Evolutionary conservation across 2,797 vertebrate genomes (phyloP).

Genomic region (Synanceia verrucosa): DNA sequence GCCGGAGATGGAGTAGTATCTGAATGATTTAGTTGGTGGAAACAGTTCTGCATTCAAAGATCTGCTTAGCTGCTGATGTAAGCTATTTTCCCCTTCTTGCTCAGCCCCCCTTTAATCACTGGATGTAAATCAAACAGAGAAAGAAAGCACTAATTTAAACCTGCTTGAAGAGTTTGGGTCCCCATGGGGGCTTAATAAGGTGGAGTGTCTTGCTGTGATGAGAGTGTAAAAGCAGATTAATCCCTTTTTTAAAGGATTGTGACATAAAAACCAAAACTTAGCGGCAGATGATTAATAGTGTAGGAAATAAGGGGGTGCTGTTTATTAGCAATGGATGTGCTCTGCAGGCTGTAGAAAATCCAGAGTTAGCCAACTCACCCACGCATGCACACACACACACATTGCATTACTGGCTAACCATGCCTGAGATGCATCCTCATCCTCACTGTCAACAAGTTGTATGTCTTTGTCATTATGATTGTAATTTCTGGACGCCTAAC

Average conservation of each 20-base stretch:
- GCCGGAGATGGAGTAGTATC: slow-evolving; percentile 35
- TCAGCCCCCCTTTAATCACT: slow-evolving; percentile 59
- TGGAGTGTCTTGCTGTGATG: slow-evolving; percentile 65
- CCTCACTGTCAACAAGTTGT: slow-evolving; percentile 56
- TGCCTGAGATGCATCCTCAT: slow-evolving; percentile 33
- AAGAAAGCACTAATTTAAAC: slow-evolving; percentile 73
- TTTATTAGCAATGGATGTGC: slow-evolving; percentile 63
- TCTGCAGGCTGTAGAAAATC: slow-evolving; percentile 26
- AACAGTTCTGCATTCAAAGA: slow-evolving; percentile 57
- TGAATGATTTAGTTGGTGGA: slow-evolving; percentile 50
- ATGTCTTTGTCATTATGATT: slow-evolving; percentile 55
- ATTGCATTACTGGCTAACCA: slow-evolving; percentile 1
- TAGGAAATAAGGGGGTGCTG: slow-evolving; percentile 51
- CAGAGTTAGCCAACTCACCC: slow-evolving; percentile 15
- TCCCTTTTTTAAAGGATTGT: slow-evolving; percentile 66
- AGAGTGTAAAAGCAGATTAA: slow-evolving; percentile 71
- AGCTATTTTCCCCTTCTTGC: slow-evolving; percentile 30
- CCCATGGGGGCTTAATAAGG: slow-evolving; percentile 71
- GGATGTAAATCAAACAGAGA: slow-evolving; percentile 71
- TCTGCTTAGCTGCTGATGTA: slow-evolving; percentile 60
- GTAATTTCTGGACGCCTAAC: slow-evolving; percentile 40
- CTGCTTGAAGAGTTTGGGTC: slow-evolving; percentile 69
- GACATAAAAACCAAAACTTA: slow-evolving; percentile 69
- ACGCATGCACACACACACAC: slow-evolving; percentile 14
- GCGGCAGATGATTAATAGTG: slow-evolving; percentile 71